Evolutionary conservation across 2,797 vertebrate species (phyloP), one percentile per base, ranked within the genome.

Genomic region (Petrocephalus schoutedeni): DNA sequence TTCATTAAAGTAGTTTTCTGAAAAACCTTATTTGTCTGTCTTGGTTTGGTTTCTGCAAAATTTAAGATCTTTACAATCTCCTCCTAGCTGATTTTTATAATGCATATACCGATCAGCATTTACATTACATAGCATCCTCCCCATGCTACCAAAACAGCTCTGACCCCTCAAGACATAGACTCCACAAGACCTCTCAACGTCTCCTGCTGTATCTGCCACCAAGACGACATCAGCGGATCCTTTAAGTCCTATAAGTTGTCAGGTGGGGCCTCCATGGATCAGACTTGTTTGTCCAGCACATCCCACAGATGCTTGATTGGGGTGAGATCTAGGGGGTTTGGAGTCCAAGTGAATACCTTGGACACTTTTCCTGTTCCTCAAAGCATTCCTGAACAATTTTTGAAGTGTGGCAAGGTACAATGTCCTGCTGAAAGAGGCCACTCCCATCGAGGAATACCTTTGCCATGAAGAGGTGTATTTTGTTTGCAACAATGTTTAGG

Each of bases 1-100:
- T 89, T 89, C 85, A 89, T 87, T 89, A 87, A 89, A 89, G 88
- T 87, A 77, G 85, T 89, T 86, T 88, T 88, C 85, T 87, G 56
- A 67, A 61, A 86, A 59, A 77, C 14, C 87, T 57, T 56, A 16
- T 41, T 57, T 7, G 51, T 36, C 23, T 77, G 14, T 49, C 56
- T 5, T 77, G 9, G 19, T 87, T 57, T 57, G 19, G 2, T 87
- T 12, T 36, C 10, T 57, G 14, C 28, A 32, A 32, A 67, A 67
- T 32, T 10, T 14, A 67, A 32, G 32, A 36, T 67, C 23, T 14
- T 32, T 4, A 32, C 1, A 28, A 67, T 36, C 28, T 67, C 64
- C 3, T 67, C 23, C 61, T 28, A 4, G 23, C 32, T 19, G 5
- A 8, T 45, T 77, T 77, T 5, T 77, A 32, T 77, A 45, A 77